Base-by-base conservation (phyloP, 1,140 invertebrate genomes). In the Calliphora vicina region DNA sequence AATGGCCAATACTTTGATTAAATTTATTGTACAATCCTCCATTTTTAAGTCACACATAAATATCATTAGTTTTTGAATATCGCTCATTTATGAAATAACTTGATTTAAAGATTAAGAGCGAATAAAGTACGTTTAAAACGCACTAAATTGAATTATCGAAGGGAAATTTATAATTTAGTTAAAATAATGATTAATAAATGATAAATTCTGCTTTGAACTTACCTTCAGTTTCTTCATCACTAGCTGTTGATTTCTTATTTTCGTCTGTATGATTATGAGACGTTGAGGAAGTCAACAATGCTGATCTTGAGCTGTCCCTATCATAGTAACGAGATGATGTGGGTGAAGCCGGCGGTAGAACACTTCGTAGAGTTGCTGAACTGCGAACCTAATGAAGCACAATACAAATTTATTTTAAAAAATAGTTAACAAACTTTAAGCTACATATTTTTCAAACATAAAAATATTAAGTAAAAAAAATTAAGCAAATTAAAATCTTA, bases 281-380 rank as follows among this genome's bases (percentile, higher is more conserved):
- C 85, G 74, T 42, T 57, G 85, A 83, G 17, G 80, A 80, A 26
- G 76, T 81, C 81, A 84, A 82, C 43, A 80, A 29, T 80, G 82
- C 82, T 86, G 61, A 82, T 71, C 81, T 50, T 71, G 83, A 78
- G 81, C 85, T 87, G 45, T 90, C 89, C 73, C 87, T 86, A 74
- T 90, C 89, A 86, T 86, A 90, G 76, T 90, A 88, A 50, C 89
- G 89, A 72, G 86, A 88, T 74, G 88, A 84, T 20, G 89, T 89
- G 15, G 88, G 86, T 71, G 90, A 89, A 80, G 89, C 85, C 42
- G 90, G 87, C 57, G 89, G 89, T 61, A 90, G 84, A 61, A 87
- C 86, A 35, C 81, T 82, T 74, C 86, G 81, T 80, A 86, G 73
- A 73, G 86, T 72, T 43, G 85, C 80, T 67, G 72, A 82, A 83